Conservation (phyloP, 2,113 vertebrate species). For the Dendrocopos noguchii region DNA sequence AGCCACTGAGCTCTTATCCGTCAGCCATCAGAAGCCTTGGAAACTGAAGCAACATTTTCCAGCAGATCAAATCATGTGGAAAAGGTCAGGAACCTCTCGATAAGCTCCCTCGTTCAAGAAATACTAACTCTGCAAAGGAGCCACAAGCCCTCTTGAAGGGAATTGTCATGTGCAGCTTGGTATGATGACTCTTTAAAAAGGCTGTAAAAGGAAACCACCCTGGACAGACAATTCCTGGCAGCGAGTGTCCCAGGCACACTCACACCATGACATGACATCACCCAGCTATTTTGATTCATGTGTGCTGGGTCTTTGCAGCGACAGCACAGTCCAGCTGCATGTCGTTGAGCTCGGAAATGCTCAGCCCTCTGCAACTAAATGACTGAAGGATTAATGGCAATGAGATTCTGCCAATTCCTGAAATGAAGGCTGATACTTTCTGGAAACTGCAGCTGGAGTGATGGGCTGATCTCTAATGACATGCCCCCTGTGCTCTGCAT, state of each 20-base stretch:
- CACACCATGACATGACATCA: constrained; percentile 80
- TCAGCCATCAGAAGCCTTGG: constrained; percentile 17
- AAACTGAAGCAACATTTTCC: neutral
- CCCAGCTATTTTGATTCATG: constrained; percentile 82
- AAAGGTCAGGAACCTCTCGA: constrained; percentile 42
- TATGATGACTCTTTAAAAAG: constrained; percentile 87
- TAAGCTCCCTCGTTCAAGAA: constrained; percentile 32
- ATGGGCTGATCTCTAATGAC: neutral
- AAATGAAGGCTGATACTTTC: constrained; percentile 13
- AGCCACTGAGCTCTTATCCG: neutral
- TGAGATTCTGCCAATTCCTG: neutral
- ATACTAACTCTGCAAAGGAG: constrained; percentile 1
- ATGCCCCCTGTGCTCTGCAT: fast-evolving
- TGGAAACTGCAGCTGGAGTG: neutral
- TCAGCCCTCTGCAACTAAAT: neutral
- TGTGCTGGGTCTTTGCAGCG: constrained; percentile 31
- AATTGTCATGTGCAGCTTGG: constrained; percentile 83
- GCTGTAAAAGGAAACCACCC: constrained; percentile 90
- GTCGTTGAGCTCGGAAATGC: neutral
- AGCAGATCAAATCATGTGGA: constrained; percentile 50
- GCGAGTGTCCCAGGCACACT: constrained; percentile 55
- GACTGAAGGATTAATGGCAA: neutral
- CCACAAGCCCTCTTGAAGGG: constrained; percentile 38
- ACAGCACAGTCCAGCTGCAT: constrained; percentile 51
- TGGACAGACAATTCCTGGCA: constrained; percentile 78